Percentiles rank a stretch among this genome's conserved stretches.
Conservation (phyloP, 1,140 invertebrate species). For the Habropoda laboriosa region DNA sequence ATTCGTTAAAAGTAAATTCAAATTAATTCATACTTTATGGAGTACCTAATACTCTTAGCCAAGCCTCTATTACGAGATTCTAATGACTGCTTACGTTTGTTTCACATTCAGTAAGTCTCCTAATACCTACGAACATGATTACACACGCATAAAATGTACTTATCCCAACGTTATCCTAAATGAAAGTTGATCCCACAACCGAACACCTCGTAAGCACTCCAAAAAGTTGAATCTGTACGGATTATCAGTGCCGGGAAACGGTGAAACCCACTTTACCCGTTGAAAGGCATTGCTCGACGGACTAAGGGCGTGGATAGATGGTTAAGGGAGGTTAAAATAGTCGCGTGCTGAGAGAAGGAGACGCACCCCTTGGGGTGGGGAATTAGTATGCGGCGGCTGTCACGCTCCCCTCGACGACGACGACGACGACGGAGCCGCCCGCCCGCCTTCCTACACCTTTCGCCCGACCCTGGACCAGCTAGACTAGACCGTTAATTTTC, state of each 20-base stretch:
- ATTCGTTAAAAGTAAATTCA: no score
- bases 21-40: no score
- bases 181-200: no score
- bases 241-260: neutral
- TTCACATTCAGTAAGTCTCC: no score
- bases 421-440: conserved; percentile 41
- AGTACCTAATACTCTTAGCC: no score
- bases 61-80: no score
- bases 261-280: neutral
- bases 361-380: conserved; percentile 31
- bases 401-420: conserved; percentile 63
- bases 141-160: no score
- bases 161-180: no score
- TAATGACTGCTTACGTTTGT: no score
- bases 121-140: no score
- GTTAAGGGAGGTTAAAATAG: conserved; percentile 52
- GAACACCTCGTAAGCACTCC: neutral
- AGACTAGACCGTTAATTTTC: conserved; percentile 80
- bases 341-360: conserved; percentile 6
- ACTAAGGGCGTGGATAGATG: conserved; percentile 19
- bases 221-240: no score
- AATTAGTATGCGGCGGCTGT: conserved; percentile 79
- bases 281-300: conserved; percentile 19
- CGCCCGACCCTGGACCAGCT: conserved; percentile 60
- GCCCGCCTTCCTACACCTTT: conserved; percentile 63